Conservation (phyloP, 1,140 invertebrate genomes). For the Cydia strobilella region DNA sequence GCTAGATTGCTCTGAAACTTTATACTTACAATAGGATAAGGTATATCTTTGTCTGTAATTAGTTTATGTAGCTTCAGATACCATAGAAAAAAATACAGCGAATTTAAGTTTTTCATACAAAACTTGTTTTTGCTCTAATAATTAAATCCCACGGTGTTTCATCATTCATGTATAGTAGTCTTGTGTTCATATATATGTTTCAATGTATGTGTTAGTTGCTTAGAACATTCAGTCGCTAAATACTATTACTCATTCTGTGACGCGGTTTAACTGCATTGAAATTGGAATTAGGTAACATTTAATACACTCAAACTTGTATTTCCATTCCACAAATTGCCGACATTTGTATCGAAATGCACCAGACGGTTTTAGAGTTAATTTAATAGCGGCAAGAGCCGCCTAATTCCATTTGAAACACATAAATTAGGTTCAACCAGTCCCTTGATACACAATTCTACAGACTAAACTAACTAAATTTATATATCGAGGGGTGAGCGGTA, state of each 20-base stretch:
- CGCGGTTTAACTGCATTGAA: background rate
- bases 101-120: no score
- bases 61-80: no score
- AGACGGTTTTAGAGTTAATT: constrained; percentile 3
- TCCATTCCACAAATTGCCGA: background rate
- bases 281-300: background rate
- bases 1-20: no score
- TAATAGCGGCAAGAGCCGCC: background rate
- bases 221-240: background rate
- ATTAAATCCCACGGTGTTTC: no score
- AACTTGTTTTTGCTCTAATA: no score
- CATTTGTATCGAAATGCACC: constrained; percentile 9
- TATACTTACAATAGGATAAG: no score
- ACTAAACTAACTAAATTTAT: background rate
- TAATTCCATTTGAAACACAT: constrained; percentile 15
- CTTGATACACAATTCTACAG: background rate
- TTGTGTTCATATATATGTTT: no score
- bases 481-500: no score
- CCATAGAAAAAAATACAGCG: no score
- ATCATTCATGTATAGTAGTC: no score
- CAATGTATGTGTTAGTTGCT: background rate
- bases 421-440: background rate
- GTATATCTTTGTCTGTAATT: no score
- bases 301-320: background rate
- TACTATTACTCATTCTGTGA: background rate